Evolutionary conservation across 2,113 vertebrate genomes (phyloP).

Genomic region (Cryptomyrus ogoouensis): DNA sequence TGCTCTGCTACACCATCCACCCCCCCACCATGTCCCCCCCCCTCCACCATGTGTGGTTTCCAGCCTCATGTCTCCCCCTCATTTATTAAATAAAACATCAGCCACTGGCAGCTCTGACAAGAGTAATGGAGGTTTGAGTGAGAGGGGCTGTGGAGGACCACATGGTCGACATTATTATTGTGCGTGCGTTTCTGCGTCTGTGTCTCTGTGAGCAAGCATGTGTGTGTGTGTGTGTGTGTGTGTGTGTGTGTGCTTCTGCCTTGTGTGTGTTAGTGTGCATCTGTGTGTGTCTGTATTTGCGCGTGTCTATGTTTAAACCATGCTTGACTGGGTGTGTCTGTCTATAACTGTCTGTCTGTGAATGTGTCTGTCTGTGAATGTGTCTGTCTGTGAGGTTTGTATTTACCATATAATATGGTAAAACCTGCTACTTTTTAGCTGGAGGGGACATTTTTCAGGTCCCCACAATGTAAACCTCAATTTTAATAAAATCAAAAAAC

Average conservation of each 20-base stretch:
- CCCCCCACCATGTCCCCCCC: constrained; percentile 43
- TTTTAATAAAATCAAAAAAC: background rate
- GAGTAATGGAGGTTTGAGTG: constrained; percentile 54
- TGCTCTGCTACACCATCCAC: constrained; percentile 53
- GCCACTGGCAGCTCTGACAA: constrained; percentile 60
- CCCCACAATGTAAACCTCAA: background rate
- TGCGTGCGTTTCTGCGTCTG: background rate
- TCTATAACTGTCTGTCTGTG: background rate
- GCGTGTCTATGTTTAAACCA: background rate
- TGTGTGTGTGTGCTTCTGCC: background rate
- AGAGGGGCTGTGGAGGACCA: background rate
- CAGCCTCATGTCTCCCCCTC: constrained; percentile 49
- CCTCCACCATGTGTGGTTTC: constrained; percentile 53
- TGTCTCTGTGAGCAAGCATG: background rate
- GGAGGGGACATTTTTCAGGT: background rate
- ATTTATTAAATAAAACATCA: constrained; percentile 76
- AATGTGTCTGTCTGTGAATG: background rate
- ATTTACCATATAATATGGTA: background rate
- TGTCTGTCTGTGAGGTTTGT: background rate
- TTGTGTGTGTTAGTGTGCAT: background rate
- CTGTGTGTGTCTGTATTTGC: background rate
- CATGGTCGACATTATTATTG: background rate
- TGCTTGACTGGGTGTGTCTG: background rate
- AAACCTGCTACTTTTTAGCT: background rate
- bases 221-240: background rate